phyloP scores from a whole-genome alignment of 2,797 vertebrate genomes.

The Hyperoplus immaculatus region DNA sequence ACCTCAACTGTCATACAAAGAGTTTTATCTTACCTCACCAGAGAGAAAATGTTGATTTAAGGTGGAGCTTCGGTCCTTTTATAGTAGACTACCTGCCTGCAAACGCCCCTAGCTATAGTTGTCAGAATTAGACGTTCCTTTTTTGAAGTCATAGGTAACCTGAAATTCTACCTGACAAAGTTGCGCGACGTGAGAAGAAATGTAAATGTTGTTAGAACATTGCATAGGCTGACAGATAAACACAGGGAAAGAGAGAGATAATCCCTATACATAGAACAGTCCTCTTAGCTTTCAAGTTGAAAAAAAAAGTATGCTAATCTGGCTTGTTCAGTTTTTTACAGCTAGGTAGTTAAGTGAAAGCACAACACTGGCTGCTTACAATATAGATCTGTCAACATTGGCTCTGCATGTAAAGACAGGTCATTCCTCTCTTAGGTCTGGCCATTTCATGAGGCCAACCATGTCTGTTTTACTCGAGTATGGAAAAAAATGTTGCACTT shows the following conservation, averaged over 20 bases:
- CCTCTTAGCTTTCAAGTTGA: too few species aligned
- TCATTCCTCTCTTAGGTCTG: too few species aligned
- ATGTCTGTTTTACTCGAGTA: too few species aligned
- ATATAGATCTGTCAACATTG: neutral
- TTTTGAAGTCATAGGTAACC: neutral
- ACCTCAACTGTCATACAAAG: neutral
- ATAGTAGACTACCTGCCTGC: neutral
- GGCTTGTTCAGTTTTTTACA: neutral
- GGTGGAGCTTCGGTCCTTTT: neutral
- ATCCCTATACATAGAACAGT: too few species aligned
- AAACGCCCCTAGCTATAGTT: neutral
- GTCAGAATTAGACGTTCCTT: neutral
- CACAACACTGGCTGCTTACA: neutral
- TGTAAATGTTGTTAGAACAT: too few species aligned
- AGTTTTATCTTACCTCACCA: conserved; percentile 32
- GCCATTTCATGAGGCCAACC: too few species aligned
- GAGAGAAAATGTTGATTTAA: neutral
- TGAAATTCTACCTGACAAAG: neutral
- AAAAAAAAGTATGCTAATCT: neutral
- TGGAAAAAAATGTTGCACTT: too few species aligned
- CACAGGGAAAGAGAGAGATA: too few species aligned
- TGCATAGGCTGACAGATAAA: too few species aligned
- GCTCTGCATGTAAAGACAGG: neutral
- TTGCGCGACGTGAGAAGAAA: too few species aligned
- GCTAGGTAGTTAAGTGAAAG: neutral